A percentile compares a stretch with the other conserved stretches of the same genome.
Evolutionary conservation across 2,113 vertebrate genomes (phyloP).

Genomic region (Rattus norvegicus): GRCr8 NC_086019.1:87599501-87600000

Average conservation of each 20-base stretch:
- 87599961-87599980: slow-evolving; percentile 92
- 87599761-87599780: slow-evolving; percentile 95
- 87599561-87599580: slow-evolving; percentile 16
- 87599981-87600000: slow-evolving; percentile 94
- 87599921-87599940: slow-evolving; percentile 94
- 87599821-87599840: slow-evolving; percentile 96
- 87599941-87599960: slow-evolving; percentile 94
- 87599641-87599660: slow-evolving; percentile 98
- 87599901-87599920: slow-evolving; percentile 94
- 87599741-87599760: slow-evolving; percentile 93
- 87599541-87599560: background rate
- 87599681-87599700: slow-evolving; percentile 96
- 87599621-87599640: slow-evolving; percentile 96
- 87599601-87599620: slow-evolving; percentile 85
- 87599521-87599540: slow-evolving; percentile 12
- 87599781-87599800: slow-evolving; percentile 96
- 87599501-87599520: background rate
- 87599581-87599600: slow-evolving; percentile 31
- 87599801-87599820: slow-evolving; percentile 92
- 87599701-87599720: slow-evolving; percentile 93
- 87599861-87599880: slow-evolving; percentile 94
- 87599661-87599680: slow-evolving; percentile 97
- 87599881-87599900: slow-evolving; percentile 94
- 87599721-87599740: slow-evolving; percentile 95
- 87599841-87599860: slow-evolving; percentile 98